A percentile compares a stretch with the other conserved stretches of the same genome.
Evolutionary conservation across 2,113 vertebrate genomes (phyloP).

Genomic region (Theristicus caerulescens): DNA sequence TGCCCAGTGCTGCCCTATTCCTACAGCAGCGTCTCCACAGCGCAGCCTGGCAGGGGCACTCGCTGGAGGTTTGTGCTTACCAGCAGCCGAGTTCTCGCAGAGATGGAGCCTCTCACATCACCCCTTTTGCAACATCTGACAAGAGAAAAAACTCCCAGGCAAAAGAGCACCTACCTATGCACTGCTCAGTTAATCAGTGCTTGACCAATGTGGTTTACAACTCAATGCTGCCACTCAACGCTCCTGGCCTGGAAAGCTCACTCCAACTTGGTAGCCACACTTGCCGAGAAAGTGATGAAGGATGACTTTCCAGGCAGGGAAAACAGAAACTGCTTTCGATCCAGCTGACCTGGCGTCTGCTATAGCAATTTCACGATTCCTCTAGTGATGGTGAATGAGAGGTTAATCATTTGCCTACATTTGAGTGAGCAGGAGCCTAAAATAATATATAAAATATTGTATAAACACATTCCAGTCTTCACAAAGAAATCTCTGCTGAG

Average conservation of each 20-base stretch:
- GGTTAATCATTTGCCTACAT: neutral
- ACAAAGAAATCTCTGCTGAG: neutral
- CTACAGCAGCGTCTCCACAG: neutral
- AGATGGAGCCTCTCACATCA: neutral
- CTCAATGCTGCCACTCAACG: neutral
- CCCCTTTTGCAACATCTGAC: neutral
- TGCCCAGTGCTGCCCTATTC: neutral
- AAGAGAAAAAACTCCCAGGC: neutral
- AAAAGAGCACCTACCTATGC: neutral
- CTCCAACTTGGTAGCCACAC: neutral
- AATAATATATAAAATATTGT: slow-evolving; percentile 27
- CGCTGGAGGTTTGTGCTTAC: neutral
- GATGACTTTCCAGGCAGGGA: neutral
- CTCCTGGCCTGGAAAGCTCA: neutral
- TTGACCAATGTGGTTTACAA: neutral
- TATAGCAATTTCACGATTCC: neutral
- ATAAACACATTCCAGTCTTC: slow-evolving; percentile 27
- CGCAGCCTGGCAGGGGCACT: neutral
- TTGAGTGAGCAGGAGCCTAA: slow-evolving; percentile 34
- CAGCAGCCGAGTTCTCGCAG: neutral
- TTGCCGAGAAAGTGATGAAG: neutral
- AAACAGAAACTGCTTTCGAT: neutral
- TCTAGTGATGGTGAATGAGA: neutral
- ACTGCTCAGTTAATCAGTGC: neutral
- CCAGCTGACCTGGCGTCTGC: neutral